Evolutionary conservation across 2,888 invertebrate genomes (phyloP), one percentile per base, ranked within the genome.

Genomic region (Heliconius ethilla): DNA sequence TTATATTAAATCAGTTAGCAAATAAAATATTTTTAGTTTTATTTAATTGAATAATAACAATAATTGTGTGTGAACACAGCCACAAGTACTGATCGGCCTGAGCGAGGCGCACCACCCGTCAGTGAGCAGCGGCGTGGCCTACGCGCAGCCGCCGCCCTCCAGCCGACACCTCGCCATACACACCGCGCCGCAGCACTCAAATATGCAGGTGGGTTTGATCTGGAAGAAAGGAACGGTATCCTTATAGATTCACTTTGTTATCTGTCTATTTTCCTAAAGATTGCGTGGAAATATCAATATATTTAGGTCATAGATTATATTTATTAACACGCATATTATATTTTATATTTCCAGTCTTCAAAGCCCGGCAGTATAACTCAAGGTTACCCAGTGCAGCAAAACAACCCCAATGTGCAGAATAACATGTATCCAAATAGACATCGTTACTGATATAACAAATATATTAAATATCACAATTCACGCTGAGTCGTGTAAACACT

Each of bases 321-420:
- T 59, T n/a, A n/a, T 59, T 59, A 59, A 59, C 22, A 10, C 22
- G 3, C 22, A 22, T 59, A 27, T n/a, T 33, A 9, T 65, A 40
- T 33, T 29, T 27, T 22, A 75, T 73, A 76, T 75, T 79, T 89
- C 7, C 88, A 97, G 96, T 96, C 96, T 79, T 91, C 96, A n/a
- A 97, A 97, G 87, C 95, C 97, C 1, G 97, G 97, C 80, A 97
- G 97, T 85, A 98, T 98, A 80, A 97, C 97, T 0, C 96, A 97
- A 80, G 97, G 97, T 4, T 98, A 97, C 94, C 97, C 97, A 0
- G 97, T 97, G 2, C 95, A 97, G 82, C 96, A 96, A 77, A 95
- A 95, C 80, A 95, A 95, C 82, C 95, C 91, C 0, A 93, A 91
- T 75, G 94, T 90, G 27, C 93, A 91, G 84, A 94, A 90, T 86